A percentile compares a stretch with the other conserved stretches of the same genome.
Evolutionary conservation across 2,113 vertebrate species (phyloP).

Genomic region (Sturnus vulgaris): DNA sequence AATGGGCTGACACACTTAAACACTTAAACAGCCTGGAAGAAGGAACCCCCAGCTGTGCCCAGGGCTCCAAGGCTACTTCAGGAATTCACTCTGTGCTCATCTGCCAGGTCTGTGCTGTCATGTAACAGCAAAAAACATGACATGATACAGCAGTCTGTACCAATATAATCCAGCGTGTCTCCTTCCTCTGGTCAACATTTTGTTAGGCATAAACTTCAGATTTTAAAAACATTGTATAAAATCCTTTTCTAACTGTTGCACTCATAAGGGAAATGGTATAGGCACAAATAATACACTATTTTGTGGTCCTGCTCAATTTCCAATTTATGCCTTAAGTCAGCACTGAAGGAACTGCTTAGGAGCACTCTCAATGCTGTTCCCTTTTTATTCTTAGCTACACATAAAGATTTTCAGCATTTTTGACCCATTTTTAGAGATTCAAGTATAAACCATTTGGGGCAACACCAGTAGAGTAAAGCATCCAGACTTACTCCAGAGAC

Average conservation of each 20-base stretch:
- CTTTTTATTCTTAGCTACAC: not conserved
- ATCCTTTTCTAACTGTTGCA: not conserved
- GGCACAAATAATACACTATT: not conserved
- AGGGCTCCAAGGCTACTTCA: not conserved
- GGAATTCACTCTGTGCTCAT: not conserved
- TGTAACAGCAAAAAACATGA: not conserved
- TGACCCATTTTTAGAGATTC: not conserved
- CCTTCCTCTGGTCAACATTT: not conserved
- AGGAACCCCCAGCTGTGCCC: not conserved
- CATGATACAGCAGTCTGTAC: not conserved
- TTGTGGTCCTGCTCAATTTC: not conserved
- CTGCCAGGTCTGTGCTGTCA: fast-evolving
- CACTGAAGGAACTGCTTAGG: not conserved
- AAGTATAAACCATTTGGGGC: not conserved
- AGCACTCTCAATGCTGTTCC: not conserved
- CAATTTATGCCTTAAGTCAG: not conserved
- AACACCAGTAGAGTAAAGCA: not conserved
- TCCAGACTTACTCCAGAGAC: not conserved
- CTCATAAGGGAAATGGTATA: not conserved
- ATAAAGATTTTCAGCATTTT: not conserved
- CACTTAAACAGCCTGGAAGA: not conserved
- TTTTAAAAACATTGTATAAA: not conserved
- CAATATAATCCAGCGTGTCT: not conserved
- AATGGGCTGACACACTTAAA: too few species aligned
- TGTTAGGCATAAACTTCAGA: not conserved